Conservation (phyloP, 2,888 invertebrate genomes). For the Branchellion lobata region DNA sequence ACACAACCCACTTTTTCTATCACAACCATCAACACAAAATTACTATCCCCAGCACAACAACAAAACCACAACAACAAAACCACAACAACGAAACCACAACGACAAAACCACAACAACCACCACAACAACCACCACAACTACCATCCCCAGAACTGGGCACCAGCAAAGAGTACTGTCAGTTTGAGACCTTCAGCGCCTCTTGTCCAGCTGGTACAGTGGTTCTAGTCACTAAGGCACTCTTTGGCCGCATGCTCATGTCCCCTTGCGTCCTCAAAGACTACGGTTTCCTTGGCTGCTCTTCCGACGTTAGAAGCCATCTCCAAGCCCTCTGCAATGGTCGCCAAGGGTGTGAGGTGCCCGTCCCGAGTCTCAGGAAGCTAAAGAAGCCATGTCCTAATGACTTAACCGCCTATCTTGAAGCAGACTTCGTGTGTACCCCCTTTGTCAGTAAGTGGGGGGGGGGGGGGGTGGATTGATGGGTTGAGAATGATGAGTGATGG, state of each 20-base stretch:
- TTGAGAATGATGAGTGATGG: background rate
- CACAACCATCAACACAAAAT: too few species aligned
- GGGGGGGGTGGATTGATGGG: background rate
- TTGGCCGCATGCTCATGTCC: slow-evolving; percentile 16
- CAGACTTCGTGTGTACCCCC: slow-evolving; percentile 23
- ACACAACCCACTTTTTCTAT: too few species aligned
- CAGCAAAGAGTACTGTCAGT: slow-evolving; percentile 38
- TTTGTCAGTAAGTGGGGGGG: slow-evolving; percentile 5
- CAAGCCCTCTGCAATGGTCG: slow-evolving; percentile 21
- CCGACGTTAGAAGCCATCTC: slow-evolving; percentile 30
- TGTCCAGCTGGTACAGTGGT: background rate
- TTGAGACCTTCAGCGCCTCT: slow-evolving; percentile 25
- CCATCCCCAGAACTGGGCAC: background rate
- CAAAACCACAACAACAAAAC: too few species aligned
- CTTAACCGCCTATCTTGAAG: slow-evolving; percentile 35
- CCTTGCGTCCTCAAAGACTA: slow-evolving; percentile 31
- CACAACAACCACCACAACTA: too few species aligned
- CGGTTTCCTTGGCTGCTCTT: slow-evolving; percentile 33
- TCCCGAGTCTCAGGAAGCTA: slow-evolving; percentile 28
- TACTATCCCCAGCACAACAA: too few species aligned
- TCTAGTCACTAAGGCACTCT: slow-evolving; percentile 17
- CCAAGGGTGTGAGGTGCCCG: slow-evolving; percentile 18
- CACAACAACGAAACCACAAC: too few species aligned
- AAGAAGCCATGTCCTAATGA: slow-evolving; percentile 33
- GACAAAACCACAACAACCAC: too few species aligned